Evolutionary conservation across 2,113 vertebrate species (phyloP).

Genomic region (Kryptolebias marmoratus): DNA sequence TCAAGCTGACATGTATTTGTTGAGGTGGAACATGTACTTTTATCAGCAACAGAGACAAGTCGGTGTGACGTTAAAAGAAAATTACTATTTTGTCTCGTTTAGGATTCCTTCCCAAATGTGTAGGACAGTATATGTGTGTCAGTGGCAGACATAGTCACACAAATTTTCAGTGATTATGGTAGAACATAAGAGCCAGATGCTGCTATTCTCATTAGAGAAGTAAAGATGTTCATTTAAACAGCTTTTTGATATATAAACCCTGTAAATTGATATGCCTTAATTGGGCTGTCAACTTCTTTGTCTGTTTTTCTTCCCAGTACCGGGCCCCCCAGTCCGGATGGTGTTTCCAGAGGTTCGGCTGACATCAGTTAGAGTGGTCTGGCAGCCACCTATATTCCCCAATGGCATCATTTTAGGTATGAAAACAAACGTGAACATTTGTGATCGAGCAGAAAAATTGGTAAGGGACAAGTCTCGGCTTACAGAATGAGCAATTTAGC

Average conservation of each 20-base stretch:
- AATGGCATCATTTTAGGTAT: slow-evolving; percentile 94
- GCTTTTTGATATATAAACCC: not conserved
- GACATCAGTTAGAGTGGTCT: slow-evolving; percentile 88
- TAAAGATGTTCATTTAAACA: slow-evolving; percentile 11
- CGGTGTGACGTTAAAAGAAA: slow-evolving; percentile 45
- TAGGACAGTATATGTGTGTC: slow-evolving; percentile 11
- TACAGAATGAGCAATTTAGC: slow-evolving; percentile 38
- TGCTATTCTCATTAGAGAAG: slow-evolving; percentile 17
- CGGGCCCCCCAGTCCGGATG: slow-evolving; percentile 88
- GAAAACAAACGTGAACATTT: slow-evolving; percentile 24
- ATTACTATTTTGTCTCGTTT: slow-evolving; percentile 63
- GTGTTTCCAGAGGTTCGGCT: slow-evolving; percentile 94
- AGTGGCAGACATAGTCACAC: not conserved
- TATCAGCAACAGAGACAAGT: slow-evolving; percentile 50
- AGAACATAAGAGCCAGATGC: slow-evolving; percentile 25
- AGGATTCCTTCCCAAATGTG: slow-evolving; percentile 53
- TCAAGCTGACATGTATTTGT: slow-evolving; percentile 43
- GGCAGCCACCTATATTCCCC: slow-evolving; percentile 91
- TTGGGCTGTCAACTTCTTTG: slow-evolving; percentile 29
- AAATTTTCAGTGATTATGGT: slow-evolving; percentile 3
- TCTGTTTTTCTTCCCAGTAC: slow-evolving; percentile 79
- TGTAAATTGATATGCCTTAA: slow-evolving; percentile 28
- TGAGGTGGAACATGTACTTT: slow-evolving; percentile 68
- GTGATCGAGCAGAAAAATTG: not conserved
- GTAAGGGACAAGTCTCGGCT: not conserved